These are phyloP conservation scores for Dascillus cervinus DNA, from an alignment of 2,888 invertebrate genomes.

Conservation along the genomic window DNA sequence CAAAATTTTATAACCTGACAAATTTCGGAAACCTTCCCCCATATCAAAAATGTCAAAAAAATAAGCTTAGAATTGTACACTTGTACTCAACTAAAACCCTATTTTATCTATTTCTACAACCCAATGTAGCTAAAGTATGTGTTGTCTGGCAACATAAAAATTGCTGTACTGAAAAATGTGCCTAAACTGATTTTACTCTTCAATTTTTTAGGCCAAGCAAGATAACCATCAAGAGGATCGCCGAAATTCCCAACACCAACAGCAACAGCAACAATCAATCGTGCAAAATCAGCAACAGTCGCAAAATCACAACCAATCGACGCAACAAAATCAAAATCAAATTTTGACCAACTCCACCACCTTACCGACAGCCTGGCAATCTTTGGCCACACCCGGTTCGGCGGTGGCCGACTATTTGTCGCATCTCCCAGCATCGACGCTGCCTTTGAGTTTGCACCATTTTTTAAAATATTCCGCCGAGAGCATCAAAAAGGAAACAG, in stretches of 20 bases:
- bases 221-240: slow-evolving; percentile 25
- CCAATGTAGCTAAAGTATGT: no score
- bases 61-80: no score
- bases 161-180: no score
- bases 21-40: no score
- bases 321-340: slow-evolving; percentile 34
- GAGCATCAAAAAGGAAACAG: slow-evolving; percentile 66
- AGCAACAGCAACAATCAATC: slow-evolving; percentile 19
- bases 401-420: slow-evolving; percentile 81
- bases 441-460: slow-evolving; percentile 74
- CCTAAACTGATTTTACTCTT: neutral
- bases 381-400: slow-evolving; percentile 55
- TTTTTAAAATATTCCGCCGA: slow-evolving; percentile 76
- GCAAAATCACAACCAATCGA: slow-evolving; percentile 21
- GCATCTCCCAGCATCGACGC: slow-evolving; percentile 63
- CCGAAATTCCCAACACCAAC: slow-evolving; percentile 18
- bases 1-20: no score
- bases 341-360: slow-evolving; percentile 42
- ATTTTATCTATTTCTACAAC: no score
- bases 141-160: no score
- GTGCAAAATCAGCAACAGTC: slow-evolving; percentile 20
- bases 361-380: slow-evolving; percentile 62
- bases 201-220: slow-evolving; percentile 22
- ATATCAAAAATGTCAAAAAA: no score
- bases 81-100: neutral